Percentiles rank a stretch among this genome's conserved stretches.
Evolutionary conservation across 2,888 invertebrate species (phyloP).

Genomic region (Aspidiotus rigidus): DNA sequence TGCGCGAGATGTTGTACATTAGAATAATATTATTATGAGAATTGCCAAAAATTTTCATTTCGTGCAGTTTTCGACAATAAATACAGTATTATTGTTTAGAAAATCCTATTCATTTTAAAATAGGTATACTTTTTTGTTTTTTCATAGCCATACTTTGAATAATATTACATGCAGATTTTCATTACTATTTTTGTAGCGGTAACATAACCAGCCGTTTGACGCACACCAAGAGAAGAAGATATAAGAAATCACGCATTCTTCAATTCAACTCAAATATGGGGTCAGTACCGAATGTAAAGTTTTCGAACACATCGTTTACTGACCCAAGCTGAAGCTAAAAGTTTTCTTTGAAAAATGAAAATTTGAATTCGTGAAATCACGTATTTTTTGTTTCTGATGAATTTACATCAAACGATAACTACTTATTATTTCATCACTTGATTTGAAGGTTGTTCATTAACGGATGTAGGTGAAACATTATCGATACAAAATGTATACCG

Average conservation of each 20-base stretch:
- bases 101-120: too few species aligned
- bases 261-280: conserved; percentile 82
- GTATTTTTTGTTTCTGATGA: neutral
- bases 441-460: too few species aligned
- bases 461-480: too few species aligned
- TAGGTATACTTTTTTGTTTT: too few species aligned
- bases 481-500: too few species aligned
- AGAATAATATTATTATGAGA: too few species aligned
- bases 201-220: conserved; percentile 27
- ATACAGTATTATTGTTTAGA: neutral
- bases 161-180: conserved; percentile 12
- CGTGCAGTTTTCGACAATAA: too few species aligned
- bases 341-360: neutral
- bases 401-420: too few species aligned
- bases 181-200: conserved; percentile 32
- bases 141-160: neutral
- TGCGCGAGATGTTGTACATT: too few species aligned
- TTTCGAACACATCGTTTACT: conserved; percentile 31
- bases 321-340: conserved; percentile 7
- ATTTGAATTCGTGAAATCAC: neutral
- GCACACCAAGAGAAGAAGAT: conserved; percentile 56
- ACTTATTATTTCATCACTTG: too few species aligned
- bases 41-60: too few species aligned
- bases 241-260: conserved; percentile 80
- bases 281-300: conserved; percentile 52